These are phyloP conservation scores for Catamblyrhynchus diadema DNA, from an alignment of 2,797 vertebrate genomes.

Conservation along the genomic window DNA sequence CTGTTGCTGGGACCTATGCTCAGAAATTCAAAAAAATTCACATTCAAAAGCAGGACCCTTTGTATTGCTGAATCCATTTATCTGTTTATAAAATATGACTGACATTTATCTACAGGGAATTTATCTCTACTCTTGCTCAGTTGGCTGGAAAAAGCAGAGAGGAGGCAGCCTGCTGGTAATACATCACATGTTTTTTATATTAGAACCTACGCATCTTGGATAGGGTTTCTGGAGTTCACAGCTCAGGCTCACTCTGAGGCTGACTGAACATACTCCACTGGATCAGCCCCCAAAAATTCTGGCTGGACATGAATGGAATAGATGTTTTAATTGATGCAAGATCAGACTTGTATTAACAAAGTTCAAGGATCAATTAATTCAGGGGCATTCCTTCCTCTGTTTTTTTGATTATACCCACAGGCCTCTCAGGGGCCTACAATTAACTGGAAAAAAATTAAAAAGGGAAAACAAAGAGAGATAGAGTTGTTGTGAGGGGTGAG, in stretches of 20 bases:
- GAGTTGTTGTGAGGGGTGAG: background rate
- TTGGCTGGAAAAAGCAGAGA: background rate
- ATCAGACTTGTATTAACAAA: background rate
- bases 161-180: background rate
- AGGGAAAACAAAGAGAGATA: background rate
- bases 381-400: background rate
- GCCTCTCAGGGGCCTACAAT: background rate
- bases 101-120: background rate
- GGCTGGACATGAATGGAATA: background rate
- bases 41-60: background rate
- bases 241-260: background rate
- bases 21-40: background rate
- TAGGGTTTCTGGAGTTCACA: background rate
- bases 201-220: background rate
- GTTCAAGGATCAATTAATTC: background rate
- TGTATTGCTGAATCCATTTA: background rate
- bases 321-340: background rate
- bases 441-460: background rate
- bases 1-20: background rate
- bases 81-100: background rate
- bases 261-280: background rate
- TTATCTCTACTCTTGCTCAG: background rate
- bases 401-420: background rate
- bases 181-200: background rate
- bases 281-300: background rate